These are phyloP conservation scores for Eulemur mongoz DNA, from an alignment of 2,797 vertebrate genomes.

Conservation along the genomic window DNA sequence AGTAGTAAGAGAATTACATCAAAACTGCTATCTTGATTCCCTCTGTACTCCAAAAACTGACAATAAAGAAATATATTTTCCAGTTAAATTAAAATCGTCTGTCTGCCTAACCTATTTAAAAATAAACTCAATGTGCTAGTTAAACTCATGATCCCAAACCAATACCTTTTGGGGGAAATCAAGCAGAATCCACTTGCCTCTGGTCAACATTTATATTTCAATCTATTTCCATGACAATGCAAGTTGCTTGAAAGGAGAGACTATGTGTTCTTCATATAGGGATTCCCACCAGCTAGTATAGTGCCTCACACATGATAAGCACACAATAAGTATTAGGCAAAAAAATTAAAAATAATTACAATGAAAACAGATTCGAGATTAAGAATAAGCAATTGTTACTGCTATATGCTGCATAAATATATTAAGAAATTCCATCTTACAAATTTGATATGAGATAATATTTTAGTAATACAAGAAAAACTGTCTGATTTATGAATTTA, in stretches of 20 bases:
- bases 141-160: neutral
- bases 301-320: neutral
- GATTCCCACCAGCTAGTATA: neutral
- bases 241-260: neutral
- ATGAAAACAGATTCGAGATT: neutral
- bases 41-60: neutral
- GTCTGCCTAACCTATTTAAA: neutral
- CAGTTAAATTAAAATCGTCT: neutral
- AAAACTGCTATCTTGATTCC: neutral
- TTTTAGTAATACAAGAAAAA: neutral
- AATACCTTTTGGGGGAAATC: neutral
- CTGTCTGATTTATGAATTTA: neutral
- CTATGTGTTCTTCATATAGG: neutral
- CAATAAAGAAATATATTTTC: neutral
- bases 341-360: neutral
- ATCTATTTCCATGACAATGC: neutral
- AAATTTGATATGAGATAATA: neutral
- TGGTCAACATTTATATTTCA: neutral
- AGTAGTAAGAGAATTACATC: neutral
- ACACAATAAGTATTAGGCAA: neutral
- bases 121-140: neutral
- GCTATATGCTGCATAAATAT: neutral
- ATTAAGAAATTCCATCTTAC: neutral
- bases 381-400: neutral
- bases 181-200: neutral